A percentile compares a stretch with the other conserved stretches of the same genome.
These are phyloP conservation scores for Drosophila truncata DNA, from an alignment of 1,140 invertebrate genomes.

Conservation along the genomic window DNA sequence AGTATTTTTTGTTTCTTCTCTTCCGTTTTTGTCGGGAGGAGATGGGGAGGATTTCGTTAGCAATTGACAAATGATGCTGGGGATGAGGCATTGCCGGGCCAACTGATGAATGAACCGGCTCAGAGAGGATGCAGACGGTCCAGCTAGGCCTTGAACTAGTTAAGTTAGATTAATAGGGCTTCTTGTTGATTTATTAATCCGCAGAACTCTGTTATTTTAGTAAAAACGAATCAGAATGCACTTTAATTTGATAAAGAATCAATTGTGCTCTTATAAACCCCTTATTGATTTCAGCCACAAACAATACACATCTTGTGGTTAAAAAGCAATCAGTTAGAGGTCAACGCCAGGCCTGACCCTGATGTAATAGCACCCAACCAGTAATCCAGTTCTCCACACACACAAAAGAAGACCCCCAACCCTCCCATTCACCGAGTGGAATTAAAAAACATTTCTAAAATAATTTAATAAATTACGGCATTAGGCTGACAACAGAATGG, in stretches of 20 bases:
- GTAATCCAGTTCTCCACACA: constrained; percentile 41
- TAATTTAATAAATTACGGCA: constrained; percentile 57
- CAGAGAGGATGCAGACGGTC: constrained; percentile 11
- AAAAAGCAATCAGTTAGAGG: constrained; percentile 40
- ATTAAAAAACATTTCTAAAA: constrained; percentile 59
- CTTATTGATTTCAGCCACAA: constrained; percentile 32
- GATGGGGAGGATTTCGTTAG: constrained; percentile 17
- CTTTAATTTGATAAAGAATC: constrained; percentile 6
- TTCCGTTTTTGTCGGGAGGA: neutral
- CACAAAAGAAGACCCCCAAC: constrained; percentile 5
- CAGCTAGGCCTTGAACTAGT: constrained; percentile 27
- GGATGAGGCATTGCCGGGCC: neutral
- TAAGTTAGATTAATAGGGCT: constrained; percentile 7
- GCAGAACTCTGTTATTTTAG: neutral
- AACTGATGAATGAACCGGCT: constrained; percentile 31
- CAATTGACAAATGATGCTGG: constrained; percentile 43
- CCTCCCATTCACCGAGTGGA: neutral
- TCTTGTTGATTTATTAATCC: neutral
- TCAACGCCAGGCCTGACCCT: constrained; percentile 25
- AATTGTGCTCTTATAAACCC: neutral
- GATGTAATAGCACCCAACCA: constrained; percentile 30
- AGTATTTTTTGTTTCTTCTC: constrained; percentile 19
- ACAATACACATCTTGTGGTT: constrained; percentile 20
- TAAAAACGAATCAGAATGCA: neutral
- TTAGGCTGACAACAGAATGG: constrained; percentile 46